These are phyloP conservation scores for Drosophila setosimentum DNA, from an alignment of 2,888 invertebrate genomes.

Conservation along the genomic window DNA sequence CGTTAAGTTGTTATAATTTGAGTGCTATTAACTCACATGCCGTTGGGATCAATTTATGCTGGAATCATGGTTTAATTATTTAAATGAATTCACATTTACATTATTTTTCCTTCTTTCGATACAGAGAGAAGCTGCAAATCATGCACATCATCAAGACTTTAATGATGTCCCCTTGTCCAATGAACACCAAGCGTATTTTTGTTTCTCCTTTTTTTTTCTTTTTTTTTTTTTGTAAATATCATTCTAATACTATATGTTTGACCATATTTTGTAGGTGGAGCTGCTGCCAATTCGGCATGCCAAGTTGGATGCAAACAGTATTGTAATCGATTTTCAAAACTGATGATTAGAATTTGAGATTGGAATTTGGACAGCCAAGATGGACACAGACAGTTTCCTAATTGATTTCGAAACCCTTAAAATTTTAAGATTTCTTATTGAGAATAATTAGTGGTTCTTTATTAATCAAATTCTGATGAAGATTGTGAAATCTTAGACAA, in stretches of 20 bases:
- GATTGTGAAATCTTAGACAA: neutral
- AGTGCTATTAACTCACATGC: constrained; percentile 70
- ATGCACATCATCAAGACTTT: constrained; percentile 61
- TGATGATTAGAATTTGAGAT: neutral
- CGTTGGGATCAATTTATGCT: constrained; percentile 58
- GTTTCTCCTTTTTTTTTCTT: neutral
- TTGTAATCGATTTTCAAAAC: neutral
- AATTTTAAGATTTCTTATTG: neutral
- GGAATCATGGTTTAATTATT: constrained; percentile 76
- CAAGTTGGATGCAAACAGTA: neutral
- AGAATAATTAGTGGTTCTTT: no score
- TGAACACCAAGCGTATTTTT: neutral
- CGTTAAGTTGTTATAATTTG: constrained; percentile 69
- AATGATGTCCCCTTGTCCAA: constrained; percentile 46
- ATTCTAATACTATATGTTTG: constrained; percentile 2
- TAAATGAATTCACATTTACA: constrained; percentile 70
- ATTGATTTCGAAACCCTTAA: neutral
- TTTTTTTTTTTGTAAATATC: neutral
- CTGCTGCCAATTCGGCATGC: neutral
- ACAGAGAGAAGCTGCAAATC: constrained; percentile 39
- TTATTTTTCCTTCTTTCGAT: constrained; percentile 24
- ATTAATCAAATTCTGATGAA: neutral
- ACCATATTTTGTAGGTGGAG: neutral
- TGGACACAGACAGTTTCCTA: neutral
- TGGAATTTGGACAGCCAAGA: neutral